Percentiles rank a stretch among this genome's conserved stretches.
Evolutionary conservation across 2,888 invertebrate genomes (phyloP).

Genomic region (Strigamia crassipes): DNA sequence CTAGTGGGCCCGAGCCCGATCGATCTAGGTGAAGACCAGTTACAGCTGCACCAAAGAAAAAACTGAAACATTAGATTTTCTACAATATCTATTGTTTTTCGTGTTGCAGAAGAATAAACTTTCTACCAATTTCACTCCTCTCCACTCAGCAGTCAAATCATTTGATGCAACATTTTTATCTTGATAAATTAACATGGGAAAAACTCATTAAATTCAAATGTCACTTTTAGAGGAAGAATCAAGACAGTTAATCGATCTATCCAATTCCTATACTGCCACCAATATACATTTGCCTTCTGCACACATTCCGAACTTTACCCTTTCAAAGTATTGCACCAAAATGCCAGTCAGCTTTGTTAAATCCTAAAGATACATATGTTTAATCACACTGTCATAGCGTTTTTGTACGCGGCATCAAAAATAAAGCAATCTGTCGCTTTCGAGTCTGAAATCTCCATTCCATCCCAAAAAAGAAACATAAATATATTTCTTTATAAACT

Average conservation of each 20-base stretch:
- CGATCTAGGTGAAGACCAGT: conserved; percentile 21
- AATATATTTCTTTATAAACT: neutral
- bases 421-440: neutral
- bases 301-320: neutral
- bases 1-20: neutral
- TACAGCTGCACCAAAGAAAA: neutral
- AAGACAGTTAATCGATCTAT: conserved; percentile 2
- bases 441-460: neutral
- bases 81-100: neutral
- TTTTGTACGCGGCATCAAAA: neutral
- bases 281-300: neutral
- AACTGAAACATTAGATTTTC: neutral
- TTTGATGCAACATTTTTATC: neutral
- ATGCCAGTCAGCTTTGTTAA: no score
- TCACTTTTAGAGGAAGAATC: neutral
- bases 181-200: neutral
- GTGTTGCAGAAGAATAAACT: neutral
- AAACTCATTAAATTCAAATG: conserved; percentile 16
- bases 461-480: neutral
- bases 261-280: conserved; percentile 1
- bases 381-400: neutral
- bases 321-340: neutral
- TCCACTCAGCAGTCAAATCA: neutral
- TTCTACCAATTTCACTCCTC: neutral
- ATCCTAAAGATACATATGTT: no score